Base-by-base conservation (phyloP, 2,888 invertebrate species). In the Lithosia quadra region DNA sequence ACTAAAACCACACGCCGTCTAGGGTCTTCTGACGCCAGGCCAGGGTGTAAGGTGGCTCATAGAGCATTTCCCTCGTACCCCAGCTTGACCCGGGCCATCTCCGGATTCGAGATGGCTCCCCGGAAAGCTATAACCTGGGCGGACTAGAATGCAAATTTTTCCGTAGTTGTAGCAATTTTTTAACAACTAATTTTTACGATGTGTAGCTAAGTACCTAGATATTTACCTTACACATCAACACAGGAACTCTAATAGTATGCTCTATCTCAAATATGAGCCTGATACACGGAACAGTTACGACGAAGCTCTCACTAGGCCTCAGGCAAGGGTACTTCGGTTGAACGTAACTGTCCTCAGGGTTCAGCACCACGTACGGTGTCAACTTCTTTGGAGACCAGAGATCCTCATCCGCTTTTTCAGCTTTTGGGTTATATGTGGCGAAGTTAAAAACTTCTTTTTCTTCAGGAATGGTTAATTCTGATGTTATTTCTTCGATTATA, bases 361-460 rank as follows among this genome's bases (percentile, higher is more conserved):
- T 88, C 28, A 88, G 68, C 7, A 85, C 74, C 18, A 90, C 85
- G 49, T 82, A 86, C 0, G 93, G 92, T 15, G 92, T 94, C 62
- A 97, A 91, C 86, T 96, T 96, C 84, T 96, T 97, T 0, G 97
- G 96, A 64, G 96, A 96, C 97, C 97, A 97, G 2, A 97, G 90
- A 82, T 97, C 97, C 68, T 96, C 96, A 3, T 96, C 95, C 0
- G 87, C 84, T 68, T 88, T 94, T 79, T 91, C 92, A 2, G 82
- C 76, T 43, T 89, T 91, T 0, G 91, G 91, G 61, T 92, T 90
- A 74, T 90, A 93, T 22, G 90, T 90, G 0, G 95, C 87, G 71
- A 95, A 95, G 71, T 91, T 94, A 57, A 95, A 92, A 0, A 87
- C 88, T 75, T 96, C 96, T 63, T 93, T 95, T n/a, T 95, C 94